Evolutionary conservation across 64 coral and sea anemone species (phyloP), one percentile per base, ranked within the genome.

Genomic region (Stichodactyla helianthus): DNA sequence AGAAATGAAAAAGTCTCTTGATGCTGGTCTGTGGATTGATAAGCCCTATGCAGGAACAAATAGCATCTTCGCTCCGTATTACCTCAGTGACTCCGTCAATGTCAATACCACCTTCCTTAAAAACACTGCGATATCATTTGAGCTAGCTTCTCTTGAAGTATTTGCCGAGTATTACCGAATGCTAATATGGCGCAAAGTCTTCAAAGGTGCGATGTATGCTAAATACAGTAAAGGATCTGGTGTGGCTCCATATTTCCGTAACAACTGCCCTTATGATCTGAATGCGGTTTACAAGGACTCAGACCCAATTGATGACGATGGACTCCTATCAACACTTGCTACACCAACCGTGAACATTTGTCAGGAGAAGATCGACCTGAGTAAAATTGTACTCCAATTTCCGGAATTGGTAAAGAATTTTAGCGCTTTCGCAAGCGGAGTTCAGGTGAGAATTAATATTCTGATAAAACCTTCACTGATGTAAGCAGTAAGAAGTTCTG

Each of bases 211-310:
- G 11, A 77, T 77, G 71, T 77, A 77, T 19, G 2, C 35, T 50
- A 77, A 77, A 77, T 77, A 77, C 18, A 19, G 11, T 10, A 77
- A 23, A 10, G 71, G 71, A 14, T 77, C 9, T 26, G 71, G 71
- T 19, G 71, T 77, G n/a, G n/a, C 35, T 77, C 71, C 71, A 10
- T 77, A 77, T 50, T 50, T 77, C n/a, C 1, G n/a, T 50, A 77
- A 77, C 35, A 77, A 77, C 35, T 77, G 71, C 35, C 71, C 71
- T 23, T 77, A 77, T 50, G 71, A 77, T 77, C n/a, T 77, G 35
- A 19, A 77, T 50, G 35, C n/a, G 71, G 10, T 10, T 10, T 77
- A 26, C 71, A 77, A 77, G 35, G 71, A 50, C 19, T 77, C 71
- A 23, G 71, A 77, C 35, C n/a, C 35, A 77, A 26, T 77, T 23